Evolutionary conservation across 2,797 vertebrate species (phyloP).

Genomic region (Muscicapa comitata): DNA sequence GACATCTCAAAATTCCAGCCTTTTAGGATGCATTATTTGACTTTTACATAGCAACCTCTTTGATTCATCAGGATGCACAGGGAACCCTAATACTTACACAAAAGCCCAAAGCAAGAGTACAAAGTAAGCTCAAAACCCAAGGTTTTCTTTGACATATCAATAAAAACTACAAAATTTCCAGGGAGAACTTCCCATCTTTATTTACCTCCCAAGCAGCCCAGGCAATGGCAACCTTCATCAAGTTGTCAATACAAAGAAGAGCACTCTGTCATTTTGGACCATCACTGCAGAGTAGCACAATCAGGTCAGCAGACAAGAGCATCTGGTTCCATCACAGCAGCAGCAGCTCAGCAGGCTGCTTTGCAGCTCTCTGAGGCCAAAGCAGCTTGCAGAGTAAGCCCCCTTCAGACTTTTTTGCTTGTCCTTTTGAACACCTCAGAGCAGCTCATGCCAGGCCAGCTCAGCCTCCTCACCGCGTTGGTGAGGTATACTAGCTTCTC

Average conservation of each 20-base stretch:
- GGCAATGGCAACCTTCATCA: neutral
- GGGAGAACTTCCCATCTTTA: neutral
- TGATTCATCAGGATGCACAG: neutral
- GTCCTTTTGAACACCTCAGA: neutral
- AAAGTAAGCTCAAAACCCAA: neutral
- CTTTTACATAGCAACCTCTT: neutral
- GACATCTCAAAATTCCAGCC: neutral
- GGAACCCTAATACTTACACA: neutral
- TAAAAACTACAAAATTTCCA: neutral
- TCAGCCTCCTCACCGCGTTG: neutral
- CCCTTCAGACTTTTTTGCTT: neutral
- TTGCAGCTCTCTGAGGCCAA: neutral
- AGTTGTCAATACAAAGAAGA: neutral
- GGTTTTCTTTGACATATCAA: neutral
- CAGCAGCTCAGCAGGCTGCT: neutral
- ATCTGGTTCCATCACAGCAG: rapidly evolving
- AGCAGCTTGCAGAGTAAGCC: neutral
- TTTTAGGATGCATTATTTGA: neutral
- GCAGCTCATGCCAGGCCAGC: neutral
- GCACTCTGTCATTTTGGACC: neutral
- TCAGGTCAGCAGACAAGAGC: neutral
- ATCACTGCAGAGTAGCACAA: neutral
- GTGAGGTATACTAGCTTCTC: neutral
- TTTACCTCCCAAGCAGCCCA: neutral
- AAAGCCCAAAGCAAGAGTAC: neutral